phyloP scores from a whole-genome alignment of 1,140 invertebrate genomes.

The Pseudomyrmex dendroicus region DNA sequence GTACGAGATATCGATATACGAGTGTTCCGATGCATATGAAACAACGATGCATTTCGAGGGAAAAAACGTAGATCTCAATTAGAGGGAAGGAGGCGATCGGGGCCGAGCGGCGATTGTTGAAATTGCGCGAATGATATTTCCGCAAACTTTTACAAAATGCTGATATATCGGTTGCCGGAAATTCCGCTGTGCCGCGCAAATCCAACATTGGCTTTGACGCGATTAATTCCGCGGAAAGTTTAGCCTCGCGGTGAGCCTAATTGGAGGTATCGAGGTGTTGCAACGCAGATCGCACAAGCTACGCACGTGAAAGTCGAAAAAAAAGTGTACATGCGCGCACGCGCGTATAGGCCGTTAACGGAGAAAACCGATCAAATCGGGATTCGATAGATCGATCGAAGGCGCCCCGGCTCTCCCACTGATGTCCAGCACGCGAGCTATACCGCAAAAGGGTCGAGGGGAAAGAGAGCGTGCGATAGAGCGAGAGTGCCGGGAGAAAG shows the following conservation, averaged over 20 bases:
- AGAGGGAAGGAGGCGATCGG: not conserved
- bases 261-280: constrained; percentile 43
- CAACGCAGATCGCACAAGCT: constrained; percentile 41
- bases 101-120: not conserved
- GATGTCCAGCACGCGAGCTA: constrained; percentile 76
- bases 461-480: constrained; percentile 64
- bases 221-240: constrained; percentile 48
- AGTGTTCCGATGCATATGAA: constrained; percentile 56
- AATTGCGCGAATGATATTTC: constrained; percentile 18
- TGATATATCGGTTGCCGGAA: constrained; percentile 1
- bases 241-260: constrained; percentile 19
- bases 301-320: constrained; percentile 29
- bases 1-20: constrained; percentile 62
- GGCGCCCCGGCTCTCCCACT: constrained; percentile 49
- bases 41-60: constrained; percentile 43
- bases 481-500: constrained; percentile 50
- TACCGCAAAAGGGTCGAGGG: constrained; percentile 74
- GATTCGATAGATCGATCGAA: constrained; percentile 75
- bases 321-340: constrained; percentile 37
- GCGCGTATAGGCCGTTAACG: not conserved
- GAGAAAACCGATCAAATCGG: constrained; percentile 62
- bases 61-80: constrained; percentile 8
- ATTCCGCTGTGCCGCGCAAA: constrained; percentile 7
- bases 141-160: not conserved
- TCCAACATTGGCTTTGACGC: constrained; percentile 18